Conservation (phyloP, 1,140 invertebrate species). For the Drosophila obscura region DNA sequence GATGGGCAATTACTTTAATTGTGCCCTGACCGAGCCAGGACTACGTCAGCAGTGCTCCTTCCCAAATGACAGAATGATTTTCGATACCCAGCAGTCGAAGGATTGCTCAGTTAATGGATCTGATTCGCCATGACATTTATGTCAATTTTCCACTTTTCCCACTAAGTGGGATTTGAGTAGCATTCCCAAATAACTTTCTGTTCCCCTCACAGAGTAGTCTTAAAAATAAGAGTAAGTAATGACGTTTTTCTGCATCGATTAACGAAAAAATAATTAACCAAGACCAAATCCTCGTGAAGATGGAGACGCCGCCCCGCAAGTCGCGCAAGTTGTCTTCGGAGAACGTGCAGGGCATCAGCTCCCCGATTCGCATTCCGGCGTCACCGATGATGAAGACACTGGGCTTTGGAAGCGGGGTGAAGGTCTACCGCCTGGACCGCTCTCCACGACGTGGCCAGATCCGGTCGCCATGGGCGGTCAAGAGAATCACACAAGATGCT, state of each 20-base stretch:
- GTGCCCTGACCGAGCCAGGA: conserved; percentile 27
- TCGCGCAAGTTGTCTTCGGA: conserved; percentile 67
- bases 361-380: conserved; percentile 71
- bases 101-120: no score
- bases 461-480: conserved; percentile 92
- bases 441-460: conserved; percentile 87
- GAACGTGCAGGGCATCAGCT: conserved; percentile 66
- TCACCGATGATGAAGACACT: conserved; percentile 77
- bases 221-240: no score
- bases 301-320: conserved; percentile 73
- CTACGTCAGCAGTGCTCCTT: conserved; percentile 41
- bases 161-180: no score
- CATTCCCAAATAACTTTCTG: no score
- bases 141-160: no score
- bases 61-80: conserved; percentile 12
- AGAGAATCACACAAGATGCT: conserved; percentile 85
- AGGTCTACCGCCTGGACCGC: conserved; percentile 90
- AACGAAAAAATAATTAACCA: no score
- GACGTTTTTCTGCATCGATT: no score
- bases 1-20: conserved; percentile 74
- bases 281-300: conserved; percentile 1
- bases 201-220: no score
- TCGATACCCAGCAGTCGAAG: no score
- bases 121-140: no score
- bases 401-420: conserved; percentile 86